phyloP scores from a whole-genome alignment of 2,888 invertebrate genomes.

The Brassicogethes aeneus region DNA sequence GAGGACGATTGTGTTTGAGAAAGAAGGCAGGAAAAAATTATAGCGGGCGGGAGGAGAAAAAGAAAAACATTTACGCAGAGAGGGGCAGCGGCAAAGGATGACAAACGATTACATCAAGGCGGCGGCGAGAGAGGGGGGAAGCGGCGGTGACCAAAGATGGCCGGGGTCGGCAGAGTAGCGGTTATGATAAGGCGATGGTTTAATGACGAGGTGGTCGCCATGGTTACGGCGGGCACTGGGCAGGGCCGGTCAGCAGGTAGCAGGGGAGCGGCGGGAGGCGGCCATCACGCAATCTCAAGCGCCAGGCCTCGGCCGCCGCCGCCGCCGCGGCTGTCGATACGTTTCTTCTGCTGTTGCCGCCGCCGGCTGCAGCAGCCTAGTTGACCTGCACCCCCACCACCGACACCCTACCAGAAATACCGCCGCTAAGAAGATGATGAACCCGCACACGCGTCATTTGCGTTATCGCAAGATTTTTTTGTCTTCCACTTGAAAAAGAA shows the following conservation, averaged over 20 bases:
- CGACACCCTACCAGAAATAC: neutral
- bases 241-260: constrained; percentile 41
- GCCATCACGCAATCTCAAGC: constrained; percentile 43
- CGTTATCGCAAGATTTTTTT: too few relatives aligned
- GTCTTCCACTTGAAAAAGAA: too few relatives aligned
- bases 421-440: too few relatives aligned
- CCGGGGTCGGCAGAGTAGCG: constrained; percentile 39
- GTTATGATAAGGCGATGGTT: constrained; percentile 50
- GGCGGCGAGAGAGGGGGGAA: constrained; percentile 17
- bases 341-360: constrained; percentile 40
- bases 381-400: constrained; percentile 1
- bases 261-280: constrained; percentile 31
- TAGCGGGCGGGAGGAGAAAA: neutral
- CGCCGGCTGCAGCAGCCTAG: constrained; percentile 6
- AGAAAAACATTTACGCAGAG: neutral
- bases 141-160: constrained; percentile 41
- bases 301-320: constrained; percentile 24
- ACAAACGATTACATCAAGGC: constrained; percentile 1
- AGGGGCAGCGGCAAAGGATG: neutral
- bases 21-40: neutral
- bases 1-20: too few relatives aligned
- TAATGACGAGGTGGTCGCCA: constrained; percentile 47
- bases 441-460: too few relatives aligned
- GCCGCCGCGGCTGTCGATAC: constrained; percentile 27
- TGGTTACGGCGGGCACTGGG: constrained; percentile 45